Conservation (phyloP, 2,113 vertebrate genomes). For the Erinaceus europaeus region DNA sequence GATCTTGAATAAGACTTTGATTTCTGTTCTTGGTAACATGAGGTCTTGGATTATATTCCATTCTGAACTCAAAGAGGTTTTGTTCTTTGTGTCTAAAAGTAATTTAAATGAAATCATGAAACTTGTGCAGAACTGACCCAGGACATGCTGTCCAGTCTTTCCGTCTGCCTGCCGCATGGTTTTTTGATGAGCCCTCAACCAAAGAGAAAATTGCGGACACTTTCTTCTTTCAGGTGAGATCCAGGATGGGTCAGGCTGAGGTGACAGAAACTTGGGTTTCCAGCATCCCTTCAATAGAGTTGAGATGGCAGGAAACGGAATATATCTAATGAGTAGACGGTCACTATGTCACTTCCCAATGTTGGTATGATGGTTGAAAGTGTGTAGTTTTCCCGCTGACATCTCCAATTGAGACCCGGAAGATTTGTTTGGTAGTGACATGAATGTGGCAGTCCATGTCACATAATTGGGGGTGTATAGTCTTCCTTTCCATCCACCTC, state of each 20-base stretch:
- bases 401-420: fast-evolving
- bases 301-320: background rate
- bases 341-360: too few relatives aligned
- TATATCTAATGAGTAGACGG: background rate
- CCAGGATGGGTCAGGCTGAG: background rate
- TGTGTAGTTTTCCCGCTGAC: too few relatives aligned
- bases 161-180: background rate
- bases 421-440: fast-evolving
- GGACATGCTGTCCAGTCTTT: background rate
- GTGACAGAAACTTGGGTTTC: background rate
- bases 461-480: fast-evolving
- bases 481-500: background rate
- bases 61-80: conserved; percentile 1
- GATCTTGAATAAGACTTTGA: conserved; percentile 20
- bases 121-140: background rate
- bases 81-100: conserved; percentile 17
- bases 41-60: background rate
- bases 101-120: background rate
- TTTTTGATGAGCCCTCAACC: background rate
- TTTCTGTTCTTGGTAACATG: conserved; percentile 29
- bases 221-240: background rate
- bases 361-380: too few relatives aligned
- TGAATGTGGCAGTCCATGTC: background rate
- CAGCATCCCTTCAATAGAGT: background rate
- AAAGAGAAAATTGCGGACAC: background rate